These are phyloP conservation scores for Acrobasis suavella DNA, from an alignment of 2,888 invertebrate species.

Conservation along the genomic window DNA sequence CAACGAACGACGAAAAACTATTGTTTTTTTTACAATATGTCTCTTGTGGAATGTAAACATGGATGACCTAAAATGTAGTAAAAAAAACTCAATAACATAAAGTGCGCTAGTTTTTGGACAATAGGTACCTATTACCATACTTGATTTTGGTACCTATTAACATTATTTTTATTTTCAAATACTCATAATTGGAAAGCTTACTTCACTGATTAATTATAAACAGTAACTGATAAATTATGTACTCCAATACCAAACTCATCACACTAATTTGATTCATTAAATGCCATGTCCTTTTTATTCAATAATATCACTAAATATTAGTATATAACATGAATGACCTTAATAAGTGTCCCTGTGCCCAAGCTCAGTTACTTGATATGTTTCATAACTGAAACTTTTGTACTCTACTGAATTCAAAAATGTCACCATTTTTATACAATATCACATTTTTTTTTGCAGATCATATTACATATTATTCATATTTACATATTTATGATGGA, in stretches of 20 bases:
- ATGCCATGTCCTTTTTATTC: conserved; percentile 7
- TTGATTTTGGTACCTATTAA: no score
- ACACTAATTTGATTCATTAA: neutral
- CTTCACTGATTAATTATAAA: no score
- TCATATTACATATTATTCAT: conserved; percentile 13
- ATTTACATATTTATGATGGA: conserved; percentile 15
- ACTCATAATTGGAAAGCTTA: no score
- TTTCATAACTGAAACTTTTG: conserved; percentile 50
- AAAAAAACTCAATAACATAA: no score
- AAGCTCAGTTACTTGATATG: conserved; percentile 49
- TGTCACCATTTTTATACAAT: conserved; percentile 15
- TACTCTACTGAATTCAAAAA: conserved; percentile 39
- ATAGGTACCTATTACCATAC: no score
- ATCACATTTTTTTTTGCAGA: conserved; percentile 27
- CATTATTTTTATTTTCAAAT: no score
- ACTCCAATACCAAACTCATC: conserved; percentile 1
- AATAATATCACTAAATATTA: conserved; percentile 11
- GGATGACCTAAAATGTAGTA: no score
- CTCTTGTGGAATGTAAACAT: no score
- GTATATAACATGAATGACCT: conserved; percentile 11
- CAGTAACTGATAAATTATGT: neutral
- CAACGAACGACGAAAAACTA: no score
- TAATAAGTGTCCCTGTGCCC: conserved; percentile 29
- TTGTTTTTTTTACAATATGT: no score
- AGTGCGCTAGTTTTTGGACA: no score